A percentile compares a stretch with the other conserved stretches of the same genome.
phyloP scores from a whole-genome alignment of 2,797 vertebrate genomes.

The Gorsachius magnificus region DNA sequence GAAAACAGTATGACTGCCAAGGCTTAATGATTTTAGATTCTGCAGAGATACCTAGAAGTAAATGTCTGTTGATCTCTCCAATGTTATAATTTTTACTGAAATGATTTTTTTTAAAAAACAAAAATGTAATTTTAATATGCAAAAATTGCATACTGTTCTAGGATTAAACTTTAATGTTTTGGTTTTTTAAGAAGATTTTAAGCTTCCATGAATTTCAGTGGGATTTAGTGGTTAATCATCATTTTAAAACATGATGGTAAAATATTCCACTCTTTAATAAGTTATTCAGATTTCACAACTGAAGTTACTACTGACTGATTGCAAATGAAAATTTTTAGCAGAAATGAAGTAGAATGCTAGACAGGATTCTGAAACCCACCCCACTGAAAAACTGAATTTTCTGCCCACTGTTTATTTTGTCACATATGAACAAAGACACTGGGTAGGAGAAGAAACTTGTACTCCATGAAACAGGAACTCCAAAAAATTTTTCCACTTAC shows the following conservation, averaged over 20 bases:
- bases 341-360: not conserved
- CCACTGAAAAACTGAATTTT: not conserved
- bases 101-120: not conserved
- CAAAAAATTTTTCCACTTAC: not conserved
- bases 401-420: not conserved
- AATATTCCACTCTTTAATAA: not conserved
- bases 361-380: not conserved
- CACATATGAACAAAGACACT: not conserved
- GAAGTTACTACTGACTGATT: not conserved
- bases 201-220: not conserved
- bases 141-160: not conserved
- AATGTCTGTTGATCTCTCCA: not conserved
- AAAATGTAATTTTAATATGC: not conserved
- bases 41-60: not conserved
- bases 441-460: not conserved
- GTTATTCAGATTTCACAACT: not conserved
- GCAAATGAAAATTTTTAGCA: not conserved
- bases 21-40: not conserved
- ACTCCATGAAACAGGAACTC: not conserved
- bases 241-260: not conserved
- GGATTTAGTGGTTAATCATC: not conserved
- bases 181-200: not conserved
- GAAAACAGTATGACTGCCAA: not conserved
- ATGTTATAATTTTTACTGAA: not conserved
- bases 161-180: not conserved